Evolutionary conservation across 2,113 vertebrate species (phyloP).

Genomic region (Lampris megalopsis): DNA sequence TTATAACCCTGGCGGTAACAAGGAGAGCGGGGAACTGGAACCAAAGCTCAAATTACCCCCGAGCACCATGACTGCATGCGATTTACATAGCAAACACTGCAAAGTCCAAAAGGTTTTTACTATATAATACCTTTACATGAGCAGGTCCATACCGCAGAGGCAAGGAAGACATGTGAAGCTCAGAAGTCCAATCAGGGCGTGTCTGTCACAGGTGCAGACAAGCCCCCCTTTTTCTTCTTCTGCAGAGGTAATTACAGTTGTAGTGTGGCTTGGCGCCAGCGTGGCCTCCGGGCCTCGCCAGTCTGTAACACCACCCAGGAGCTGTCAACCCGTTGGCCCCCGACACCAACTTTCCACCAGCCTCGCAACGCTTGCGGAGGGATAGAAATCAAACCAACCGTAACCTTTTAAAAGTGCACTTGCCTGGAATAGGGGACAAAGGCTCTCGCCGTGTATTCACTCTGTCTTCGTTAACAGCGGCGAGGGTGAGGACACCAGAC

Average conservation of each 20-base stretch:
- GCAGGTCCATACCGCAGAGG: conserved; percentile 56
- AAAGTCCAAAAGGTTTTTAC: conserved; percentile 55
- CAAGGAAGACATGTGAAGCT: conserved; percentile 45
- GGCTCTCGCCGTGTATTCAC: conserved; percentile 57
- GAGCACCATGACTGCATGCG: conserved; percentile 45
- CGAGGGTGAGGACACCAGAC: conserved; percentile 45
- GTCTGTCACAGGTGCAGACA: conserved; percentile 75
- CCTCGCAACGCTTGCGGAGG: conserved; percentile 52
- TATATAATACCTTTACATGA: conserved; percentile 61
- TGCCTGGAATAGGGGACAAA: conserved; percentile 65
- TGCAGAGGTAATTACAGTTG: conserved; percentile 80
- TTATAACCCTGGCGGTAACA: neutral
- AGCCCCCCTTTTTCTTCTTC: conserved; percentile 24
- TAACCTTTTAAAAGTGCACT: conserved; percentile 73
- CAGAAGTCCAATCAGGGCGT: conserved; percentile 68
- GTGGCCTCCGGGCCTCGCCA: conserved; percentile 64
- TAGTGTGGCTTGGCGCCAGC: conserved; percentile 75
- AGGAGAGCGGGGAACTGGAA: conserved; percentile 4
- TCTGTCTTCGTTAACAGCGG: conserved; percentile 53
- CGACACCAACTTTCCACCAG: conserved; percentile 54
- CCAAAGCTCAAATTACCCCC: conserved; percentile 40
- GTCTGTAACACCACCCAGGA: conserved; percentile 76
- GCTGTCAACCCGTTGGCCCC: conserved; percentile 77
- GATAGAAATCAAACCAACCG: conserved; percentile 72
- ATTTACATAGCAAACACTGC: conserved; percentile 61